Percentiles rank a stretch among this genome's conserved stretches.
Evolutionary conservation across 2,888 invertebrate species (phyloP).

Genomic region (Diaperis boleti): DNA sequence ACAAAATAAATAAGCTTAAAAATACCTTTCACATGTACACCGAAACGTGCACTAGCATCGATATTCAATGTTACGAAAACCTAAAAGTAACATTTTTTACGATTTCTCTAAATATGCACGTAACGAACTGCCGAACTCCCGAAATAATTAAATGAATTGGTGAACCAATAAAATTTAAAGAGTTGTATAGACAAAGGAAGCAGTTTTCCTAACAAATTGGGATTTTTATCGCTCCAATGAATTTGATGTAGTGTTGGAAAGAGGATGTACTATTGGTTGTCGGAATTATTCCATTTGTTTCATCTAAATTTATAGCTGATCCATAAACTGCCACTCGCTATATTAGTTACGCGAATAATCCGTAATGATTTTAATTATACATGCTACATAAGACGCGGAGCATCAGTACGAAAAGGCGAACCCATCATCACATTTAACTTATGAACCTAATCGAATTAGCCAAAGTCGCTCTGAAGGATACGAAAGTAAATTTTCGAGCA

Average conservation of each 20-base stretch:
- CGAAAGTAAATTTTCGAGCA: constrained; percentile 44
- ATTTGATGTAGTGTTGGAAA: neutral
- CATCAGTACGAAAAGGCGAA: constrained; percentile 26
- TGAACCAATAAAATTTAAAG: neutral
- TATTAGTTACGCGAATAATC: constrained; percentile 2
- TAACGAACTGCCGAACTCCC: neutral
- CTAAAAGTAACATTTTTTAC: no score
- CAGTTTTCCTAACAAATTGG: neutral
- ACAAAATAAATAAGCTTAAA: neutral
- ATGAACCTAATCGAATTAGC: constrained; percentile 45
- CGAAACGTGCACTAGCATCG: no score
- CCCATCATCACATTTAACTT: constrained; percentile 40
- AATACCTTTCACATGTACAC: neutral
- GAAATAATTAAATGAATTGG: neutral
- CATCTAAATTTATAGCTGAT: neutral
- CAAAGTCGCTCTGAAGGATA: constrained; percentile 32
- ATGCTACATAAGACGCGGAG: constrained; percentile 15
- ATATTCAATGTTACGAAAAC: no score
- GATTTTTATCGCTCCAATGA: neutral
- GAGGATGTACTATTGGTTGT: neutral
- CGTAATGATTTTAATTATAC: constrained; percentile 26
- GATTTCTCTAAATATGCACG: neutral
- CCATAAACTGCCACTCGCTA: neutral
- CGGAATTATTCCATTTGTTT: neutral
- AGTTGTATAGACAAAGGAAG: neutral